Evolutionary conservation across 2,888 invertebrate genomes (phyloP).

Genomic region (Meiosimyza platycephala): DNA sequence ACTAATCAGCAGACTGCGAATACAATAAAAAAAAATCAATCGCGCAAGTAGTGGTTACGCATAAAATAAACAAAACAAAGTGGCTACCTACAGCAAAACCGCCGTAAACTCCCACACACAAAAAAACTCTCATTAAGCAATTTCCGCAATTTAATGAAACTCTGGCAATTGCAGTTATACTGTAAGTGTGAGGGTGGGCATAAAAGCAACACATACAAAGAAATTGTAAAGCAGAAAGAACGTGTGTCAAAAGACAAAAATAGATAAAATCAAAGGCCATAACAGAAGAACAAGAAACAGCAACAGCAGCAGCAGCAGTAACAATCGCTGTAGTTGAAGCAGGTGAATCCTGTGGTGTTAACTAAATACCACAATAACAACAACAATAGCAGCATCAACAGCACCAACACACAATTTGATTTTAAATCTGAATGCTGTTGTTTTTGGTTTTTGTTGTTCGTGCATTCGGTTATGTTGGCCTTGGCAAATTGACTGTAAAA

Average conservation of each 20-base stretch:
- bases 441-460: not conserved
- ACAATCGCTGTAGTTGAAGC: not conserved
- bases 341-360: not conserved
- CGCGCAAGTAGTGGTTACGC: too few species aligned
- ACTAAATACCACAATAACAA: not conserved
- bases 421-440: constrained; percentile 4
- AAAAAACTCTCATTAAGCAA: not conserved
- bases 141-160: constrained; percentile 9
- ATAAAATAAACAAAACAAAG: too few species aligned
- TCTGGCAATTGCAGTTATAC: not conserved
- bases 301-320: not conserved
- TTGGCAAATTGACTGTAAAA: constrained; percentile 23
- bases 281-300: not conserved
- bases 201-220: not conserved
- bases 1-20: too few species aligned
- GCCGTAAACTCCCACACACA: not conserved
- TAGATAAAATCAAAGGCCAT: not conserved
- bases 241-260: not conserved
- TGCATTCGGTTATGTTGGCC: not conserved
- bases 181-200: constrained; percentile 1
- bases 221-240: too few species aligned
- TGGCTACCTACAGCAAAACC: too few species aligned
- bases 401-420: not conserved
- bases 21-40: too few species aligned
- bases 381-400: too few species aligned